These are phyloP conservation scores for Hybos culiciformis DNA, from an alignment of 2,888 invertebrate genomes.

Conservation along the genomic window DNA sequence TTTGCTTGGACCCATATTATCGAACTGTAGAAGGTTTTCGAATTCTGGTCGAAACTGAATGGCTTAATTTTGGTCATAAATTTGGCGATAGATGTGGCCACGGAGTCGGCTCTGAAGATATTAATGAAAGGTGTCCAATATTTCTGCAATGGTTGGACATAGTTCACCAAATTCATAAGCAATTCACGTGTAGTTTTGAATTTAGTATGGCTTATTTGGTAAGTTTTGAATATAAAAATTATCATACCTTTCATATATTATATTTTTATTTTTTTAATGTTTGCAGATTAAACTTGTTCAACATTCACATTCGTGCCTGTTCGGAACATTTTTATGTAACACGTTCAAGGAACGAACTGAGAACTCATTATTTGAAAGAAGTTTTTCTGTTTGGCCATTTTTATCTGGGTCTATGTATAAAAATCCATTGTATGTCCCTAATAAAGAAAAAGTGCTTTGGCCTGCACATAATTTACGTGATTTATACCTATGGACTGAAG, in stretches of 20 bases:
- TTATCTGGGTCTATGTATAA: slow-evolving; percentile 63
- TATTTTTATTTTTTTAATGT: slow-evolving; percentile 5
- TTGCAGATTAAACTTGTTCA: slow-evolving; percentile 83
- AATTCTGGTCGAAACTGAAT: slow-evolving; percentile 85
- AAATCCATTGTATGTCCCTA: slow-evolving; percentile 68
- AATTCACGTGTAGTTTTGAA: slow-evolving; percentile 89
- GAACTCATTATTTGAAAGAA: slow-evolving; percentile 48
- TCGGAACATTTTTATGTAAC: slow-evolving; percentile 94
- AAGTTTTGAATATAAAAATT: slow-evolving; percentile 17
- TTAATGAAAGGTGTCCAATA: slow-evolving; percentile 93
- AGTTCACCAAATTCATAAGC: slow-evolving; percentile 76
- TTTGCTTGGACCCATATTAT: slow-evolving; percentile 88
- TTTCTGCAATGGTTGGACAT: slow-evolving; percentile 98
- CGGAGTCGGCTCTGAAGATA: slow-evolving; percentile 65
- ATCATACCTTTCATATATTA: not conserved
- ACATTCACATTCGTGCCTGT: slow-evolving; percentile 90
- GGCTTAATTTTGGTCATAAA: slow-evolving; percentile 97
- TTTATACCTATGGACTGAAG: slow-evolving; percentile 69
- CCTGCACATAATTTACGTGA: slow-evolving; percentile 74
- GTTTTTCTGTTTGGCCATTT: slow-evolving; percentile 82
- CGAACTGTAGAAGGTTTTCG: slow-evolving; percentile 92
- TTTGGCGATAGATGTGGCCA: slow-evolving; percentile 91
- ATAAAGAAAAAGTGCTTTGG: slow-evolving; percentile 45
- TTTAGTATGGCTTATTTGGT: slow-evolving; percentile 90
- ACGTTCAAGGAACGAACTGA: slow-evolving; percentile 56